A percentile compares a stretch with the other conserved stretches of the same genome.
phyloP scores from a whole-genome alignment of 2,888 invertebrate species.

The Invenusta paracnida region DNA sequence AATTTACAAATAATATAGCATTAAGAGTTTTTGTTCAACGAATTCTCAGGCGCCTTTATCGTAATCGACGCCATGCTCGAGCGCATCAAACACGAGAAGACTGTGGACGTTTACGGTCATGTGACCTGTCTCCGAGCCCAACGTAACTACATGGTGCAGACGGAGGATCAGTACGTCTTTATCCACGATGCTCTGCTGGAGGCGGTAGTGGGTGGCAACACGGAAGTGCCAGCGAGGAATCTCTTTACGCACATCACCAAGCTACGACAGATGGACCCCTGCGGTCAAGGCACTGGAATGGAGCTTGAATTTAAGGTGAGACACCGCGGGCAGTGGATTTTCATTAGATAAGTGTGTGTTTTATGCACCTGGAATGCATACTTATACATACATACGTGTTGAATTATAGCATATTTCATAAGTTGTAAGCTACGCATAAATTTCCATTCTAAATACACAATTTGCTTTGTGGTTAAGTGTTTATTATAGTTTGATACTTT shows the following conservation, averaged over 20 bases:
- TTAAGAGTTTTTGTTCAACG: too few species aligned
- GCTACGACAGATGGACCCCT: slow-evolving; percentile 71
- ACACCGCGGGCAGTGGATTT: not conserved
- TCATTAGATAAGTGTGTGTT: not conserved
- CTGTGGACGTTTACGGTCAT: slow-evolving; percentile 96
- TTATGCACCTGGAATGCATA: too few species aligned
- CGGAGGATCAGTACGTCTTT: slow-evolving; percentile 98
- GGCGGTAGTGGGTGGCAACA: slow-evolving; percentile 90
- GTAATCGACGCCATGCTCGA: slow-evolving; percentile 99
- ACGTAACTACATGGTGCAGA: slow-evolving; percentile 94
- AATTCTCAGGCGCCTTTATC: slow-evolving; percentile 88
- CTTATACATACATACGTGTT: too few species aligned
- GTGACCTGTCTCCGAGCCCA: slow-evolving; percentile 94
- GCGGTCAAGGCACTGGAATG: slow-evolving; percentile 32
- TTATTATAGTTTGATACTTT: too few species aligned
- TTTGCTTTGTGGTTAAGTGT: too few species aligned
- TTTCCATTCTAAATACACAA: too few species aligned
- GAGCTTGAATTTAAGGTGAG: slow-evolving; percentile 41
- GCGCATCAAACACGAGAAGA: slow-evolving; percentile 89
- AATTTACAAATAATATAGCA: too few species aligned
- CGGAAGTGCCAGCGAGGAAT: slow-evolving; percentile 89
- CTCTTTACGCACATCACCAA: slow-evolving; percentile 90
- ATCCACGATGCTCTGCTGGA: slow-evolving; percentile 94
- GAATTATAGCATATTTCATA: too few species aligned
- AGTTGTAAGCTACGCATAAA: too few species aligned